phyloP scores from a whole-genome alignment of 2,888 invertebrate species.

The Epinotia bilunana region DNA sequence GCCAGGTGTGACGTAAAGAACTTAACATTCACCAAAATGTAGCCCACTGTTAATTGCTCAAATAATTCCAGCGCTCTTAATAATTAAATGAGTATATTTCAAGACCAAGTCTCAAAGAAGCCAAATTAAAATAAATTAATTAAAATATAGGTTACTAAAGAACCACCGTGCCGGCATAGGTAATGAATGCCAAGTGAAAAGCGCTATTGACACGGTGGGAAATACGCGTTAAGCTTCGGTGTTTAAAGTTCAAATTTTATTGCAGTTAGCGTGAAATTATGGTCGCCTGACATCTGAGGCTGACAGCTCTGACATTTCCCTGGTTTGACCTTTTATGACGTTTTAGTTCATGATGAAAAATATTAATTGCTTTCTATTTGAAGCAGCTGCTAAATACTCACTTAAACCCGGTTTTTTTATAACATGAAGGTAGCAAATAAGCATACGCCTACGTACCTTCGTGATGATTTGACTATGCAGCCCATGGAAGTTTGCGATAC shows the following conservation, averaged over 20 bases:
- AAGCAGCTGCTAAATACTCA: too few species aligned
- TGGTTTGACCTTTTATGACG: neutral
- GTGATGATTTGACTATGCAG: too few species aligned
- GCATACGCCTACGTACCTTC: too few species aligned
- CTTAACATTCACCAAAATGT: neutral
- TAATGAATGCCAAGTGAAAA: constrained; percentile 38
- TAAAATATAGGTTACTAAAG: constrained; percentile 39
- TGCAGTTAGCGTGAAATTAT: neutral
- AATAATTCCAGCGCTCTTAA: constrained; percentile 1
- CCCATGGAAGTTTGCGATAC: too few species aligned
- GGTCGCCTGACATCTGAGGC: constrained; percentile 7
- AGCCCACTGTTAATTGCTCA: constrained; percentile 12
- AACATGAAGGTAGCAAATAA: too few species aligned
- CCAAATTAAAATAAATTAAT: constrained; percentile 45
- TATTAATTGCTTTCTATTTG: too few species aligned
- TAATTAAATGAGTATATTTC: constrained; percentile 35
- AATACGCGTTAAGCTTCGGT: constrained; percentile 1
- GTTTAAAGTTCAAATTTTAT: neutral
- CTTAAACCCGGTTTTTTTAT: too few species aligned
- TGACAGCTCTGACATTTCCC: neutral
- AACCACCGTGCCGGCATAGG: constrained; percentile 24
- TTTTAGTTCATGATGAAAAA: neutral
- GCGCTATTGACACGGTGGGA: neutral
- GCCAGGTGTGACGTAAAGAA: too few species aligned
- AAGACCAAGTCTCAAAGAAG: constrained; percentile 35